Percentiles rank a stretch among this genome's conserved stretches.
Evolutionary conservation across 37 sponge, comb jelly and placozoan species (phyloP).

Genomic region (Spongia lamella): DNA sequence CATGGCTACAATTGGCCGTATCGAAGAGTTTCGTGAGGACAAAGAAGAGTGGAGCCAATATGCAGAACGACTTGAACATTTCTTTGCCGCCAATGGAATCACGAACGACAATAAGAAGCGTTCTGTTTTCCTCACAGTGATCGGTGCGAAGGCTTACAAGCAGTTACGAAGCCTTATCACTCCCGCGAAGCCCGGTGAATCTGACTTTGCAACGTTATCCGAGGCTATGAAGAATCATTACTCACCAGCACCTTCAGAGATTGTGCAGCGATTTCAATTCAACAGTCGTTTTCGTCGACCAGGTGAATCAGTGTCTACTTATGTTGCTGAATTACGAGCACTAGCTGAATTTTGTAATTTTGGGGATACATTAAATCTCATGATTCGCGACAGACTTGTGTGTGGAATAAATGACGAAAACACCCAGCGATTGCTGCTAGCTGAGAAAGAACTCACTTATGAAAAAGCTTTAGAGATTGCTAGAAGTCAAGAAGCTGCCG

Average conservation of each 20-base stretch:
- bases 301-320: background rate
- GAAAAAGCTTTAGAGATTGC: slow-evolving; percentile 7
- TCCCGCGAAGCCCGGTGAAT: slow-evolving; percentile 11
- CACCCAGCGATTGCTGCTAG: background rate
- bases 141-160: slow-evolving; percentile 3
- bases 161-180: background rate
- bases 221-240: background rate
- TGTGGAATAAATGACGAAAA: background rate
- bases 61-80: background rate
- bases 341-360: background rate
- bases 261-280: slow-evolving; percentile 4
- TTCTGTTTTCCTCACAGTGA: background rate
- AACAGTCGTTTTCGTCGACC: background rate
- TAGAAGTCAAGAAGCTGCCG: background rate
- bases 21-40: background rate
- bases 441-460: slow-evolving; percentile 1
- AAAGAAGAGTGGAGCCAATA: background rate
- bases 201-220: background rate
- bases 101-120: background rate
- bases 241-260: slow-evolving; percentile 6
- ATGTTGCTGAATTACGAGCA: slow-evolving; percentile 5
- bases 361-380: background rate
- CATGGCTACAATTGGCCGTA: background rate
- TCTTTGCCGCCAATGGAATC: slow-evolving; percentile 1
- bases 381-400: slow-evolving; percentile 10